Evolutionary conservation across 2,888 invertebrate species (phyloP).

Genomic region (Leptinotarsa tumamoca): DNA sequence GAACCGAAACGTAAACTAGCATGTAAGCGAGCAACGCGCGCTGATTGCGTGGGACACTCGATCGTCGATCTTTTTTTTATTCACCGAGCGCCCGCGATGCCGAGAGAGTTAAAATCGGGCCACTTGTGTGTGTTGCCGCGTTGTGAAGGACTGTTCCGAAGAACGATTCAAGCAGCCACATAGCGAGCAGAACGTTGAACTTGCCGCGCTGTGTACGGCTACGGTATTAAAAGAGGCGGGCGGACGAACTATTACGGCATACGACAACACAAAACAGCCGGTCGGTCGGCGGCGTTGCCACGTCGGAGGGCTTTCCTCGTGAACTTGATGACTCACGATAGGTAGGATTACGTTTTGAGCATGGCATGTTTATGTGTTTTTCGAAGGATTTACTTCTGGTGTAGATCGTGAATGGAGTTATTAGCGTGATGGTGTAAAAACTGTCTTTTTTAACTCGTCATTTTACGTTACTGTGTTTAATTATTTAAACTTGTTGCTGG

Average conservation of each 20-base stretch:
- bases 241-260: slow-evolving; percentile 50
- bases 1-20: slow-evolving; percentile 41
- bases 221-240: slow-evolving; percentile 44
- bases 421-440: background rate
- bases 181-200: slow-evolving; percentile 62
- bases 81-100: slow-evolving; percentile 37
- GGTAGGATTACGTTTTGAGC: slow-evolving; percentile 20
- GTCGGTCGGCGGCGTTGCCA: slow-evolving; percentile 48
- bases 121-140: slow-evolving; percentile 50
- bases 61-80: slow-evolving; percentile 26
- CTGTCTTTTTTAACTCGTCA: background rate
- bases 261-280: slow-evolving; percentile 50
- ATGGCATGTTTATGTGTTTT: slow-evolving; percentile 7
- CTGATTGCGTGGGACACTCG: slow-evolving; percentile 48
- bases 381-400: background rate
- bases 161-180: slow-evolving; percentile 61
- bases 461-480: background rate
- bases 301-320: slow-evolving; percentile 35
- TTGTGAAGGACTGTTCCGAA: slow-evolving; percentile 52
- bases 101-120: slow-evolving; percentile 55
- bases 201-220: slow-evolving; percentile 46
- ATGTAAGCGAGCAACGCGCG: slow-evolving; percentile 46
- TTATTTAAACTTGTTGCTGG: background rate
- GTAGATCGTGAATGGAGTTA: background rate
- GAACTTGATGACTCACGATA: slow-evolving; percentile 27